Conservation (phyloP, 2,888 invertebrate species). For the Drosophila affinis region DNA sequence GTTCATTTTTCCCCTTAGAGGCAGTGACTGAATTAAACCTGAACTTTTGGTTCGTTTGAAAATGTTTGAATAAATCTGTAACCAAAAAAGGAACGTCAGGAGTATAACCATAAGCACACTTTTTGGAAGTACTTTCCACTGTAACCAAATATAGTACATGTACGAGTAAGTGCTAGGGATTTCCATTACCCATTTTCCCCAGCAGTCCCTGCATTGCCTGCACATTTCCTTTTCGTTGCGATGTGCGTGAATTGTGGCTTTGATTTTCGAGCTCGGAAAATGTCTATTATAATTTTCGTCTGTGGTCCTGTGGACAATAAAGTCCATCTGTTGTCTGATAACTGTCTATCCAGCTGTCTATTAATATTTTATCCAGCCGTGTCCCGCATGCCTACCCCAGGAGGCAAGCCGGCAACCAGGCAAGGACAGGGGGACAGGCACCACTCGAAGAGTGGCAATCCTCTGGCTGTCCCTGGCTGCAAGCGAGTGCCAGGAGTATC, state of each 20-base stretch:
- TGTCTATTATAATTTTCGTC: constrained; percentile 78
- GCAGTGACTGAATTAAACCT: background rate
- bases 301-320: constrained; percentile 80
- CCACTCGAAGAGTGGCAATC: constrained; percentile 14
- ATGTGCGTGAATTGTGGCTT: constrained; percentile 34
- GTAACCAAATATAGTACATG: constrained; percentile 65
- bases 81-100: background rate
- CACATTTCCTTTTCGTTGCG: constrained; percentile 10
- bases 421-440: background rate
- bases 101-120: background rate
- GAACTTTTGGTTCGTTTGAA: background rate
- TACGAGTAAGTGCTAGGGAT: constrained; percentile 66
- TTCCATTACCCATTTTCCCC: constrained; percentile 25
- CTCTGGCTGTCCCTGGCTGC: background rate
- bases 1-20: too few relatives aligned
- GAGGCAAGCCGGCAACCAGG: constrained; percentile 2
- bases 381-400: constrained; percentile 48
- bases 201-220: background rate
- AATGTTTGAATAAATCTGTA: too few relatives aligned
- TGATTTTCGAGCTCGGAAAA: constrained; percentile 66
- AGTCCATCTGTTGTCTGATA: constrained; percentile 83
- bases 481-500: constrained; percentile 4
- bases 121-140: background rate
- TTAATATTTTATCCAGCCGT: constrained; percentile 80
- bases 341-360: constrained; percentile 83